Percentiles rank a stretch among this genome's conserved stretches.
Conservation (phyloP, 2,888 invertebrate species). For the Parnassius mnemosyne region DNA sequence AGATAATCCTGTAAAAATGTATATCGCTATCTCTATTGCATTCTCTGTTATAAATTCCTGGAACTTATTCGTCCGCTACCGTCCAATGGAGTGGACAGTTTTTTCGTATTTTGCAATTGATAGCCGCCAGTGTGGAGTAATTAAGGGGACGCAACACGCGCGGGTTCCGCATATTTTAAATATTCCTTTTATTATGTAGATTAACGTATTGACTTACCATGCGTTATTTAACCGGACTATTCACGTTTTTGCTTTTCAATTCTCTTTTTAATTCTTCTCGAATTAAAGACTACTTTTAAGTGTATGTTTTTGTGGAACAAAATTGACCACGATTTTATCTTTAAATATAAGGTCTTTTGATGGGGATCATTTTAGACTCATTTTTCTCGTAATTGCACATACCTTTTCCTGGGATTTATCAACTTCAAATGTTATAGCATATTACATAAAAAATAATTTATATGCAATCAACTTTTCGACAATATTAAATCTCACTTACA, state of each 20-base stretch:
- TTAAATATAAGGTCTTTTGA: conserved; percentile 1
- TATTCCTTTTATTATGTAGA: conserved; percentile 75
- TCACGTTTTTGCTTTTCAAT: conserved; percentile 12
- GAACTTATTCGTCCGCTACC: conserved; percentile 53
- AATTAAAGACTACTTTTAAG: conserved; percentile 1
- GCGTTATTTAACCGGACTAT: conserved; percentile 38
- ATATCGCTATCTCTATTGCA: conserved; percentile 37
- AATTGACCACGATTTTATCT: conserved; percentile 17
- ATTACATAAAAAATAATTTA: too few relatives aligned
- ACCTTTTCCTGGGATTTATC: conserved; percentile 1
- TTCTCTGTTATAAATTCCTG: conserved; percentile 49
- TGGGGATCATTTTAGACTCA: conserved; percentile 10
- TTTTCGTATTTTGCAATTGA: conserved; percentile 76
- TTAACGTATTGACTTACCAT: conserved; percentile 69
- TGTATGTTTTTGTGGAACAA: background rate
- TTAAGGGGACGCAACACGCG: conserved; percentile 57
- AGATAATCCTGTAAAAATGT: too few relatives aligned
- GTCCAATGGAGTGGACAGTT: conserved; percentile 69
- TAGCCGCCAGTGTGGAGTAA: conserved; percentile 67
- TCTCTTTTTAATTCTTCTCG: background rate
- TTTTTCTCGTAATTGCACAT: conserved; percentile 9
- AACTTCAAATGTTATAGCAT: too few relatives aligned
- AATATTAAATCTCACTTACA: too few relatives aligned
- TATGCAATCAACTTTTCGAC: too few relatives aligned
- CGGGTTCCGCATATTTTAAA: conserved; percentile 65